phyloP scores from a whole-genome alignment of 2,113 vertebrate species.

The Crotalus helleri region DNA sequence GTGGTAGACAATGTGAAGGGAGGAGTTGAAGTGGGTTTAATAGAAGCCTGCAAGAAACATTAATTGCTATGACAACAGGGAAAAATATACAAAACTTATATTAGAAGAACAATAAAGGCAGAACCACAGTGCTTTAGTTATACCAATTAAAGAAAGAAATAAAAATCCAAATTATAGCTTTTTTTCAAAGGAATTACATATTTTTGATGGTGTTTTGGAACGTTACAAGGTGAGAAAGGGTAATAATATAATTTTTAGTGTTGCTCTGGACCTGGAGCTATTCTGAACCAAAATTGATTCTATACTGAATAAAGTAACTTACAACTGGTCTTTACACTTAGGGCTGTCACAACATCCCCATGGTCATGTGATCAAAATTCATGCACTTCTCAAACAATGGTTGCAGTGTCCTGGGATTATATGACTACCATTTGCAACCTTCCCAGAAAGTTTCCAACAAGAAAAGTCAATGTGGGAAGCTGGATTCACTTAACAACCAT shows the following conservation, averaged over 20 bases:
- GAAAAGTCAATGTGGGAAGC: neutral
- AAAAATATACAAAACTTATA: conserved; percentile 61
- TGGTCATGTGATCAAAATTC: neutral
- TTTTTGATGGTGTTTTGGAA: neutral
- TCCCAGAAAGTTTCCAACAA: neutral
- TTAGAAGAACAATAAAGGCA: conserved; percentile 12
- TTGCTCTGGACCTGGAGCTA: neutral
- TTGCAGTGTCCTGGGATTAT: neutral
- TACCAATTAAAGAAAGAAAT: conserved; percentile 3
- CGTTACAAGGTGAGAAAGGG: neutral
- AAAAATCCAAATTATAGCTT: neutral
- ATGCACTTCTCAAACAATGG: neutral
- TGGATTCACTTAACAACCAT: neutral
- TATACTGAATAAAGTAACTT: neutral
- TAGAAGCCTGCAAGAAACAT: conserved; percentile 60
- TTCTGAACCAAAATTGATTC: neutral
- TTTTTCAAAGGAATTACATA: neutral
- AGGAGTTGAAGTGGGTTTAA: conserved; percentile 18
- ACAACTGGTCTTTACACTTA: neutral
- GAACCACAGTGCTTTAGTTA: conserved; percentile 11
- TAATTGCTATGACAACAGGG: conserved; percentile 66
- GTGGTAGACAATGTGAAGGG: conserved; percentile 60
- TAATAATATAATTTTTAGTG: neutral
- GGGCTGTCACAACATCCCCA: neutral
- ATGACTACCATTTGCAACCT: neutral